Conservation (phyloP, 1,140 invertebrate genomes). For the Drosophila serrata region DNA sequence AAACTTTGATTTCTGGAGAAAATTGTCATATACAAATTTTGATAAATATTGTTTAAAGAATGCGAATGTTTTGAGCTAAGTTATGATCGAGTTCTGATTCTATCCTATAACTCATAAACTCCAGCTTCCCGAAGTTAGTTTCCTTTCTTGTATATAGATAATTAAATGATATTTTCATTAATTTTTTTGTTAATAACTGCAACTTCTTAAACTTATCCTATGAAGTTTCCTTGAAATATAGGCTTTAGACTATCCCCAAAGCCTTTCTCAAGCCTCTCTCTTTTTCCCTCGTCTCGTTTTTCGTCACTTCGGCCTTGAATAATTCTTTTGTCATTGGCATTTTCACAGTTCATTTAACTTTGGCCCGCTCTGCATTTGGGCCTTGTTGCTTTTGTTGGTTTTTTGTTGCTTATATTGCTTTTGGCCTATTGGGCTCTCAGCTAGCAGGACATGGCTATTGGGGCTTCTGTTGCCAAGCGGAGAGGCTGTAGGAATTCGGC, state of each 20-base stretch:
- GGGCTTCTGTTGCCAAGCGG: conserved; percentile 50
- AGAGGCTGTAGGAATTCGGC: conserved; percentile 8
- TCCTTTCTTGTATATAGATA: too few relatives aligned
- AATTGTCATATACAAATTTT: too few relatives aligned
- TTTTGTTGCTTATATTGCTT: background rate
- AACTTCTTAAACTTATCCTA: background rate
- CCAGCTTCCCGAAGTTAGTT: too few relatives aligned
- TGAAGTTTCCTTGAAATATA: background rate
- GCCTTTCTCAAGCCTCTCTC: conserved; percentile 36
- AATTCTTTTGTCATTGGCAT: conserved; percentile 70
- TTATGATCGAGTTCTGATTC: too few relatives aligned
- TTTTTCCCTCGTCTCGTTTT: conserved; percentile 31
- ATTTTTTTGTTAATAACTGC: too few relatives aligned
- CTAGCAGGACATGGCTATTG: conserved; percentile 20
- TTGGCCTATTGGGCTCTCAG: conserved; percentile 1
- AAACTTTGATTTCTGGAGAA: too few relatives aligned
- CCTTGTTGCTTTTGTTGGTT: background rate
- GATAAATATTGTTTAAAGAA: too few relatives aligned
- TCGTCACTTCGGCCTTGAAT: conserved; percentile 66
- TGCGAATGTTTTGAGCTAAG: too few relatives aligned
- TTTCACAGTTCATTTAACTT: conserved; percentile 80
- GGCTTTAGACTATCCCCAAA: background rate
- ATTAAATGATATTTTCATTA: too few relatives aligned
- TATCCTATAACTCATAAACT: too few relatives aligned
- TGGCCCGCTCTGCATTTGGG: conserved; percentile 39